These are phyloP conservation scores for Chloromyia formosa DNA, from an alignment of 2,888 invertebrate genomes.

Conservation along the genomic window DNA sequence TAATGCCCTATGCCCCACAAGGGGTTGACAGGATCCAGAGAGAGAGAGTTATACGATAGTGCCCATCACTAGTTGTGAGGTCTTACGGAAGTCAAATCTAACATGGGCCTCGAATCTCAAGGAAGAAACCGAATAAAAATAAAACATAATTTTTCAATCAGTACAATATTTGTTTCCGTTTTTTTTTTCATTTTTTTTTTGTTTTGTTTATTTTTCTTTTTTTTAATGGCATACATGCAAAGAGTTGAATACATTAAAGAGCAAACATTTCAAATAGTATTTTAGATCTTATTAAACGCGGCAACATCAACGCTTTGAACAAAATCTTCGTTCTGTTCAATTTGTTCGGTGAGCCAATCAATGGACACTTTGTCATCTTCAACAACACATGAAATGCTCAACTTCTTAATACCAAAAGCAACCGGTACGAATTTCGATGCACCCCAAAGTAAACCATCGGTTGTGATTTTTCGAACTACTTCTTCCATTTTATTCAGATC, in stretches of 20 bases:
- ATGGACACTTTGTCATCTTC: slow-evolving; percentile 96
- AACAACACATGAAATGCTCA: slow-evolving; percentile 91
- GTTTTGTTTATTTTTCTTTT: background rate
- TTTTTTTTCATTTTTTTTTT: too few species aligned
- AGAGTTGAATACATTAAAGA: slow-evolving; percentile 13
- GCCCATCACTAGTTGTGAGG: too few species aligned
- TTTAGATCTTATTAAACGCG: slow-evolving; percentile 91
- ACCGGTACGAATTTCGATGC: slow-evolving; percentile 90
- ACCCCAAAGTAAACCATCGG: slow-evolving; percentile 94
- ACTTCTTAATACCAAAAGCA: slow-evolving; percentile 90
- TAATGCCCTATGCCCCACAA: too few species aligned
- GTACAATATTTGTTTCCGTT: too few species aligned
- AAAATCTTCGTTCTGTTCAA: slow-evolving; percentile 83
- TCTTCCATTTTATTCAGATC: slow-evolving; percentile 88
- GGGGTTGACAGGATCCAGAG: too few species aligned
- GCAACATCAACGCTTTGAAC: slow-evolving; percentile 94
- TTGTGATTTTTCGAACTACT: slow-evolving; percentile 77
- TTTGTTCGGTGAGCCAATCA: slow-evolving; percentile 86
- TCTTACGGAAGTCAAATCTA: too few species aligned
- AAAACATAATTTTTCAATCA: too few species aligned
- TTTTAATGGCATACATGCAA: slow-evolving; percentile 22
- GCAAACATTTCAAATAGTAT: background rate
- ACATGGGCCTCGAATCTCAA: too few species aligned
- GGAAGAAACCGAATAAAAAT: too few species aligned
- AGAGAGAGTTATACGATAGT: too few species aligned